Conservation (phyloP, 2,888 invertebrate genomes). For the Hanleya hanleyi region DNA sequence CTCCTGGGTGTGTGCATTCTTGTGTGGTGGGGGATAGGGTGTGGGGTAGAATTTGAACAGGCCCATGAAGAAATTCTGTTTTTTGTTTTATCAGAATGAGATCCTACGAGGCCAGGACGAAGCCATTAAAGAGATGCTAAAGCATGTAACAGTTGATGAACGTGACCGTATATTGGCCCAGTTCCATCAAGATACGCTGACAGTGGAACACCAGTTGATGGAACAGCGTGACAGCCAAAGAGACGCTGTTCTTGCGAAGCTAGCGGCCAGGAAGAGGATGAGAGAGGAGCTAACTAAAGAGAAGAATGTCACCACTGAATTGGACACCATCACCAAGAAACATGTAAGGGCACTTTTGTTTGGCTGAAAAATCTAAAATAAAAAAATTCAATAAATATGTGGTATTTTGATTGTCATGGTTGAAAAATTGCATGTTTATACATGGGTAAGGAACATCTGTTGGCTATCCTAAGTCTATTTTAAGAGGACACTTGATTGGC, state of each 20-base stretch:
- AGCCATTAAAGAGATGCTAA: conserved; percentile 50
- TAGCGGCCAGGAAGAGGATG: conserved; percentile 68
- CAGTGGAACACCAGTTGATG: conserved; percentile 42
- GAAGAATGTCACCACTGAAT: conserved; percentile 60
- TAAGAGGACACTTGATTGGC: too few species aligned
- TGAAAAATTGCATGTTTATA: too few species aligned
- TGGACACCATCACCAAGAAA: conserved; percentile 63
- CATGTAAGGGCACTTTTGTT: conserved; percentile 48
- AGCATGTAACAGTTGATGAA: conserved; percentile 50
- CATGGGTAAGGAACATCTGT: too few species aligned
- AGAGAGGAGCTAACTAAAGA: conserved; percentile 64
- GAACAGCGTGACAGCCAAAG: conserved; percentile 45
- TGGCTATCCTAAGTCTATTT: too few species aligned
- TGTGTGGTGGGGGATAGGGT: too few species aligned
- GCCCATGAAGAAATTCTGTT: background rate
- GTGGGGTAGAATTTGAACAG: too few species aligned
- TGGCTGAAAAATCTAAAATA: too few species aligned
- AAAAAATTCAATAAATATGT: too few species aligned
- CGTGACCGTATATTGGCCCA: conserved; percentile 56
- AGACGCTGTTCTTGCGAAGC: conserved; percentile 64
- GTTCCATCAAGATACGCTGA: conserved; percentile 49
- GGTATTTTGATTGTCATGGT: too few species aligned
- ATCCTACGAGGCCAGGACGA: conserved; percentile 38
- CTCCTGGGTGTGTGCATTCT: too few species aligned
- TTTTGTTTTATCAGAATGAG: background rate